A percentile compares a stretch with the other conserved stretches of the same genome.
Conservation (phyloP, 92 coral and sea anemone genomes). For the Epizoanthus rinbou region DNA sequence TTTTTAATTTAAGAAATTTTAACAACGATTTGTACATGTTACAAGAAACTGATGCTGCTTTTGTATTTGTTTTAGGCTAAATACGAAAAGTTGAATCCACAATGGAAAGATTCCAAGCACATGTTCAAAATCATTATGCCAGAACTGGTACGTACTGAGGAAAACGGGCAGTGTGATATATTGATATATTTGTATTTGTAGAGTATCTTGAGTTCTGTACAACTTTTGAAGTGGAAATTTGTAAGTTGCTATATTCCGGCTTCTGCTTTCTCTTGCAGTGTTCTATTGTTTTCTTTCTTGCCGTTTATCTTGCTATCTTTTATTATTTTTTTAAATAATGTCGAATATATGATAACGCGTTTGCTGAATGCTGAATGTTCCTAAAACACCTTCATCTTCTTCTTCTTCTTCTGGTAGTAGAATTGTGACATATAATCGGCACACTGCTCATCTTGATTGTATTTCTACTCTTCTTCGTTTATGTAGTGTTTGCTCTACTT, state of each 20-base stretch:
- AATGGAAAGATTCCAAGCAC: conserved; percentile 80
- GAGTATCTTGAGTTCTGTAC: background rate
- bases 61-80: conserved; percentile 48
- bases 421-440: background rate
- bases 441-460: background rate
- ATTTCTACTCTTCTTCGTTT: background rate
- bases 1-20: too few relatives aligned
- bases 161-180: too few relatives aligned
- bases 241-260: too few relatives aligned
- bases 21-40: background rate
- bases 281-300: too few relatives aligned
- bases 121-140: conserved; percentile 85
- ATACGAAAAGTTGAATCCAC: conserved; percentile 73
- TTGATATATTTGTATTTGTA: background rate
- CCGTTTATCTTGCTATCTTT: too few relatives aligned
- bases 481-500: conserved; percentile 85
- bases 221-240: background rate
- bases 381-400: too few relatives aligned
- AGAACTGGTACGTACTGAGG: conserved; percentile 68
- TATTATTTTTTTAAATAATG: too few relatives aligned
- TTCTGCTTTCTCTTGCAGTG: too few relatives aligned
- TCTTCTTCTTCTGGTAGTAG: too few relatives aligned
- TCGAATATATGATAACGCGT: too few relatives aligned
- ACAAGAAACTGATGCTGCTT: background rate
- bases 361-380: too few relatives aligned